Evolutionary conservation across 2,797 vertebrate genomes (phyloP).

Genomic region (Helarctos malayanus): DNA sequence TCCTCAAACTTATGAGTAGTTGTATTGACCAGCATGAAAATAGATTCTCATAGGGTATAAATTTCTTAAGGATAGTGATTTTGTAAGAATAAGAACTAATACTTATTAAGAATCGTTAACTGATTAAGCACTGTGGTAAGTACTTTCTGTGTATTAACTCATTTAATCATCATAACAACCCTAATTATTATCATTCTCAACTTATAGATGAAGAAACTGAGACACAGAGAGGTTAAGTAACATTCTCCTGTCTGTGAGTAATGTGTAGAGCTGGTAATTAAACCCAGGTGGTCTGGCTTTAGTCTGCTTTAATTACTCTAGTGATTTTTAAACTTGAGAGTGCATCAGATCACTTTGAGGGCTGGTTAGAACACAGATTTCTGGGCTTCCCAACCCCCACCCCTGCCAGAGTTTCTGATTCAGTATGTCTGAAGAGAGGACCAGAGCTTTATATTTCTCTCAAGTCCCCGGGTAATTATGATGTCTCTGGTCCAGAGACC

Average conservation of each 20-base stretch:
- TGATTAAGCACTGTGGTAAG: constrained; percentile 61
- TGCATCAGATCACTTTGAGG: not conserved
- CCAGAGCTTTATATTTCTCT: constrained; percentile 20
- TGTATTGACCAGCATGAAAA: constrained; percentile 4
- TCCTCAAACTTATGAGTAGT: constrained; percentile 6
- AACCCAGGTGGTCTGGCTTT: not conserved
- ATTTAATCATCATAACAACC: constrained; percentile 60
- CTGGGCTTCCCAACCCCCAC: not conserved
- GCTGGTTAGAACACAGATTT: constrained; percentile 20
- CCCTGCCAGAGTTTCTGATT: not conserved
- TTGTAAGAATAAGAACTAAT: constrained; percentile 44
- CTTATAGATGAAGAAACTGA: constrained; percentile 61
- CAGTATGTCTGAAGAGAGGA: not conserved
- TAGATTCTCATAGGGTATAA: not conserved
- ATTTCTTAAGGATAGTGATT: constrained; percentile 18
- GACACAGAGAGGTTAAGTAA: constrained; percentile 15
- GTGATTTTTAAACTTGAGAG: constrained; percentile 30
- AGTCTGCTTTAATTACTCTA: not conserved
- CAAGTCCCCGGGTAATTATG: not conserved
- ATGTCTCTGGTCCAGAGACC: not conserved
- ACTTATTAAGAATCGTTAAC: constrained; percentile 48
- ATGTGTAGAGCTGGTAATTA: not conserved
- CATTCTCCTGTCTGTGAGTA: not conserved
- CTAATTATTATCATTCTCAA: constrained; percentile 51
- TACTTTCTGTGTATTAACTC: constrained; percentile 65